Evolutionary conservation across 2,113 vertebrate species (phyloP), one percentile per base, ranked within the genome.

Genomic region (Dendrocopos noguchii): DNA sequence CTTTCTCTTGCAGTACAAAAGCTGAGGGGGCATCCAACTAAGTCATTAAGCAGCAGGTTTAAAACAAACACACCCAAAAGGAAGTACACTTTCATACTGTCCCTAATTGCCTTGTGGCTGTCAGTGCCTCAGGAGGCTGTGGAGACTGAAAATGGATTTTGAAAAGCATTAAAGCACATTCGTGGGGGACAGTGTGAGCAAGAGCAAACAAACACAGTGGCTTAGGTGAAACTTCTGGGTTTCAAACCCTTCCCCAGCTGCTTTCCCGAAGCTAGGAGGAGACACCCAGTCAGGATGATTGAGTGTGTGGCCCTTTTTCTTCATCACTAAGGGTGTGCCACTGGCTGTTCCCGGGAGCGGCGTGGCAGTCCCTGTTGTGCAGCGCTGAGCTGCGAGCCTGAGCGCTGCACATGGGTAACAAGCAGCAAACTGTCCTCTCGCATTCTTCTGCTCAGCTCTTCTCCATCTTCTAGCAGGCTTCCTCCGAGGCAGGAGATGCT

Each of bases 1-100:
- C 68, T 84, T 94, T 93, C 60, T 68, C 28, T 79, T 84, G 65
- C 59, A 65, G 33, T 57, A 72, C 39, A 87, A 87, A 88, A 91
- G 89, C 89, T 75, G 85, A 93, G 28, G 68, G 80, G 80, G 53
- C 76, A 93, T 95, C 88, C 93, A 96, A 85, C 60, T 91, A 94
- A 86, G 65, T 65, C 83, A 95, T 96, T 94, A 95, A 93, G 92
- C 85, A 75, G 85, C 36, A 93, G 61, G 85, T 95, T 93, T 90
- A 80, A 93, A 95, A 77, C 92, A 94, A 85, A 90, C 92, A 94
- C 94, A 78, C 92, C 88, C 88, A 72, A 94, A 95, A 95, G 92
- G 77, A 95, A 91, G 28, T 34, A 83, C 80, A 88, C 65, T 24
- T 71, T 91, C 90, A 53, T 83, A 63, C 61, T 2, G 3, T 80